These are phyloP conservation scores for Seriola rivoliana DNA, from an alignment of 2,113 vertebrate genomes.

Conservation along the genomic window DNA sequence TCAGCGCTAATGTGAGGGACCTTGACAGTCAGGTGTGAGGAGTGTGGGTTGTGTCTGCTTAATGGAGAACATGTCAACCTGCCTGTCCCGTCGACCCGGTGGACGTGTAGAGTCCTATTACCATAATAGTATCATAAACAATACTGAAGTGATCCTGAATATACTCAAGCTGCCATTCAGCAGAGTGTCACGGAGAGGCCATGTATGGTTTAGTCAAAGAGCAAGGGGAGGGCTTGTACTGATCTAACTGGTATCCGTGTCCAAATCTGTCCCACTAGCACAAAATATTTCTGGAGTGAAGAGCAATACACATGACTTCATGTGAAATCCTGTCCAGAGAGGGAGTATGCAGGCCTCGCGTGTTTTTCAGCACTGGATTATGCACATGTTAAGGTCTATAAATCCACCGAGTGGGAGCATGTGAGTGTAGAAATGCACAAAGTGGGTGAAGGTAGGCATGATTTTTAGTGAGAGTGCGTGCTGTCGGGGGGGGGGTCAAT, in stretches of 20 bases:
- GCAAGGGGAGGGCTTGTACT: constrained; percentile 12
- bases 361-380: constrained; percentile 58
- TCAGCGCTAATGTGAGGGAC: constrained; percentile 59
- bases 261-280: neutral
- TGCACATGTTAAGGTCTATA: constrained; percentile 34
- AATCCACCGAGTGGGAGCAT: constrained; percentile 22
- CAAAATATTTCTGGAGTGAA: neutral
- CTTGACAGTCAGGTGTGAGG: constrained; percentile 67
- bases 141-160: constrained; percentile 50
- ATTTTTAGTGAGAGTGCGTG: constrained; percentile 49
- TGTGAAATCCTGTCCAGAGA: constrained; percentile 16
- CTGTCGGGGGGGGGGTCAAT: constrained; percentile 32
- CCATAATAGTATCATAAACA: constrained; percentile 66
- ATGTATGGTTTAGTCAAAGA: constrained; percentile 16
- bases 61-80: constrained; percentile 67
- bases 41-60: constrained; percentile 63
- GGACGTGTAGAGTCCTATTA: constrained; percentile 46
- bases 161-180: constrained; percentile 30
- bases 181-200: constrained; percentile 48
- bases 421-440: constrained; percentile 47
- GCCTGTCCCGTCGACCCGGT: constrained; percentile 10
- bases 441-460: constrained; percentile 35
- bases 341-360: constrained; percentile 13
- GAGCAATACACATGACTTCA: neutral
- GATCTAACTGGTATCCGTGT: neutral